Evolutionary conservation across 2,113 vertebrate genomes (phyloP).

Genomic region (Oncorhynchus mykiss): DNA sequence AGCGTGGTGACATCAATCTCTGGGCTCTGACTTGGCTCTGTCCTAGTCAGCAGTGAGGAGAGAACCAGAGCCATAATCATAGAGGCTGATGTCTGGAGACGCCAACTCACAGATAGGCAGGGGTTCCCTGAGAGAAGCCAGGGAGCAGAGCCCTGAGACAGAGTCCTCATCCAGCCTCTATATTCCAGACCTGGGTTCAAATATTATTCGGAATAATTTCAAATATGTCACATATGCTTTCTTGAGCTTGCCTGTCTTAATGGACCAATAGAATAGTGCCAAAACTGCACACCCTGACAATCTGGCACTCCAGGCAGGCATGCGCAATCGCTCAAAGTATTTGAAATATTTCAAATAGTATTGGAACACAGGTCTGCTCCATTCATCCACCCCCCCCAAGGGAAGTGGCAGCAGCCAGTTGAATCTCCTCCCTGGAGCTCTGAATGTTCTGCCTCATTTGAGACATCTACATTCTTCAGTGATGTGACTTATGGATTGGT

Average conservation of each 20-base stretch:
- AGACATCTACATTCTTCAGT: constrained; percentile 48
- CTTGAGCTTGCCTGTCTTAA: too few relatives aligned
- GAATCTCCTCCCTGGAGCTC: constrained; percentile 23
- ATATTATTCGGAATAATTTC: too few relatives aligned
- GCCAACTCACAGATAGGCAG: constrained; percentile 32
- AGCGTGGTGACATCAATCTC: constrained; percentile 53
- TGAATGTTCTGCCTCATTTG: constrained; percentile 50
- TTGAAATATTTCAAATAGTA: too few relatives aligned
- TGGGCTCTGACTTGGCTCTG: constrained; percentile 27
- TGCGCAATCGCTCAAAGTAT: too few relatives aligned
- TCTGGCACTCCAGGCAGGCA: too few relatives aligned
- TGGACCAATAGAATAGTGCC: neutral
- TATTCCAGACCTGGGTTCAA: neutral
- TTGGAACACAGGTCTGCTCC: too few relatives aligned
- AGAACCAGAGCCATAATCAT: constrained; percentile 52
- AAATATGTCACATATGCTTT: too few relatives aligned
- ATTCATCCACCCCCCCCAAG: neutral
- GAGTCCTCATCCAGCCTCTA: constrained; percentile 24
- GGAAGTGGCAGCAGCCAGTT: constrained; percentile 12
- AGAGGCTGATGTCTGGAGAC: constrained; percentile 23
- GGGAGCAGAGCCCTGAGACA: constrained; percentile 4
- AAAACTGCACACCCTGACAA: too few relatives aligned
- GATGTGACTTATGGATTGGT: constrained; percentile 59
- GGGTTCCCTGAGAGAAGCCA: constrained; percentile 4
- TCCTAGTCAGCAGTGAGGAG: constrained; percentile 34